Conservation (phyloP, 2,797 vertebrate species). For the Cyprinella venusta region DNA sequence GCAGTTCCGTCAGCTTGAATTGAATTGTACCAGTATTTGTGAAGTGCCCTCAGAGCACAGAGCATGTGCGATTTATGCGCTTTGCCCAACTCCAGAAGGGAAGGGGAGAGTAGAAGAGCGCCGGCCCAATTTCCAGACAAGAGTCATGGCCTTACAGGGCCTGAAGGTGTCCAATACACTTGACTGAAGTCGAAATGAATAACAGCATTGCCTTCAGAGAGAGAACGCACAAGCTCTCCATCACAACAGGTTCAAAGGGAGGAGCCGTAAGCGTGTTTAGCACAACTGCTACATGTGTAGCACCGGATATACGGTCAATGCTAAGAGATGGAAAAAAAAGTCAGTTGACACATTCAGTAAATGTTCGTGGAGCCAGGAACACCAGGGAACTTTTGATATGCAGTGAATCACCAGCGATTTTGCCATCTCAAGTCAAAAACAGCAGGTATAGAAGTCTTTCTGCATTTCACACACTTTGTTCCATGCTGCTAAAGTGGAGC, state of each 20-base stretch:
- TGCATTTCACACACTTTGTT: background rate
- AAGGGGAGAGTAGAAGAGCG: background rate
- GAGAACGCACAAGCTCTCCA: constrained; percentile 17
- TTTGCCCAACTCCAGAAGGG: background rate
- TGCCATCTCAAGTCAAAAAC: background rate
- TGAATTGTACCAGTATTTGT: background rate
- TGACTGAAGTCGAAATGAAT: constrained; percentile 11
- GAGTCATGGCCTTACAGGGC: constrained; percentile 1
- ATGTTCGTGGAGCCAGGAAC: background rate
- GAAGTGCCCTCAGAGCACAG: background rate
- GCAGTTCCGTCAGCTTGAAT: background rate
- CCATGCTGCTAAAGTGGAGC: background rate
- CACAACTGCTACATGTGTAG: background rate
- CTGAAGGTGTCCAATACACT: constrained; percentile 11
- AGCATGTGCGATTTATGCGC: background rate
- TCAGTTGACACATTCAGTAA: background rate
- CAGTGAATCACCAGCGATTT: background rate
- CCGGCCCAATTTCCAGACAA: constrained; percentile 20
- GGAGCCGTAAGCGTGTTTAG: background rate
- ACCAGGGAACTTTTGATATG: background rate
- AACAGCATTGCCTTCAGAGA: constrained; percentile 2
- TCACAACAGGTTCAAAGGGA: constrained; percentile 23
- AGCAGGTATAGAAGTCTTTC: background rate
- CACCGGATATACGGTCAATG: constrained; percentile 9
- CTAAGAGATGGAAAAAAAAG: background rate